Percentiles rank a stretch among this genome's conserved stretches.
Conservation (phyloP, 2,888 invertebrate species). For the Busseola fusca region DNA sequence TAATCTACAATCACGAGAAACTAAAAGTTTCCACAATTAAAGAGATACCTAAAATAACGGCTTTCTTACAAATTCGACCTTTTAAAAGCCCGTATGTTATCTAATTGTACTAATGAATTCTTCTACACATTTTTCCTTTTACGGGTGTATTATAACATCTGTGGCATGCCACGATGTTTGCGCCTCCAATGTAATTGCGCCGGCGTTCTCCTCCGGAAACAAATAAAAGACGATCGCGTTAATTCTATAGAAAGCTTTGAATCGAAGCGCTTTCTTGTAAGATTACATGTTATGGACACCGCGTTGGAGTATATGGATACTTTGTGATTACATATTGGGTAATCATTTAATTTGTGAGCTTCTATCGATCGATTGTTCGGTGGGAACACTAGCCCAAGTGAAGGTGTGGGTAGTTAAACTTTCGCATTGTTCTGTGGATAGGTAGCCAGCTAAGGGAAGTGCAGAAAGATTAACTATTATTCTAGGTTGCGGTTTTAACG, state of each 20-base stretch:
- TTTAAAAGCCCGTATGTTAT: slow-evolving; percentile 26
- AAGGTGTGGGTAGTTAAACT: slow-evolving; percentile 22
- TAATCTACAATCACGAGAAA: slow-evolving; percentile 23
- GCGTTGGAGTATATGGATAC: slow-evolving; percentile 36
- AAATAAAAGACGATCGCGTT: slow-evolving; percentile 60
- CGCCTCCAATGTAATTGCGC: slow-evolving; percentile 53
- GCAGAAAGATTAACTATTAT: slow-evolving; percentile 6
- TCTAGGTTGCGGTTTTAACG: not conserved
- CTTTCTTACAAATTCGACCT: slow-evolving; percentile 17
- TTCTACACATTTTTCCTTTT: slow-evolving; percentile 19
- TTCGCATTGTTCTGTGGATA: slow-evolving; percentile 11
- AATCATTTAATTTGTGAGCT: slow-evolving; percentile 57
- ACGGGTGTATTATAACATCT: slow-evolving; percentile 24
- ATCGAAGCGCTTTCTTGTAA: slow-evolving; percentile 53
- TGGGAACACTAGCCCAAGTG: slow-evolving; percentile 24
- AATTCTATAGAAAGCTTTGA: slow-evolving; percentile 61
- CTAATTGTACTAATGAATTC: slow-evolving; percentile 20
- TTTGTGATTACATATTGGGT: slow-evolving; percentile 43
- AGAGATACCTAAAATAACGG: slow-evolving; percentile 21
- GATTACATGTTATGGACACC: slow-evolving; percentile 57
- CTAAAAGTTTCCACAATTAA: slow-evolving; percentile 25
- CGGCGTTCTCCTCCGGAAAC: slow-evolving; percentile 53
- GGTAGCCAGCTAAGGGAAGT: not conserved
- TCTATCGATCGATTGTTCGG: slow-evolving; percentile 22
- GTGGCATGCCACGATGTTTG: slow-evolving; percentile 39